Base-by-base conservation (phyloP, 2,797 vertebrate genomes). In the Harpagifer antarcticus region DNA sequence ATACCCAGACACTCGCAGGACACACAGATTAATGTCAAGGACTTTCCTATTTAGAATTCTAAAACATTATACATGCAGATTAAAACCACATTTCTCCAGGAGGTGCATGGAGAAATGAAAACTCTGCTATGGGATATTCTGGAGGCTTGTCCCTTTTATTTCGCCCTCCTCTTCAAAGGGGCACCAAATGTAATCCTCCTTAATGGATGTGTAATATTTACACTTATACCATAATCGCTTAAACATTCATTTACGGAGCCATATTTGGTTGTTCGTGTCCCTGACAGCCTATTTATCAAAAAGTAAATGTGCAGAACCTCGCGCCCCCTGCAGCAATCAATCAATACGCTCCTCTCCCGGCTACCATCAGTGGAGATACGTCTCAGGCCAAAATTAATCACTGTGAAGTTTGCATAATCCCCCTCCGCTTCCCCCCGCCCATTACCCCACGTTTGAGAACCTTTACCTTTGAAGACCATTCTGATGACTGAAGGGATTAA, bases 211-310 rank as follows among this genome's bases (percentile, higher is more conserved):
- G 93, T 95, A 95, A 94, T 95, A 94, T 94, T 95, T 94, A 94
- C 92, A 92, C 92, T 91, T 94, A 92, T 86, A 93, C 89, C 83
- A 90, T 95, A 93, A 95, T 94, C 90, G 80, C 92, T 94, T 92
- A 91, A 93, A 93, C 93, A 92, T 94, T 93, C 89, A 91, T 94
- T 91, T 92, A 88, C 83, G 85, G 84, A 87, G 90, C 92, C 91
- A 90, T 91, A 92, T 94, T 94, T 93, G 91, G 92, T 93, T 92
- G 88, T 94, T 94, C 88, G 90, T 90, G 82, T 81, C 74, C 70
- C 85, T 94, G 94, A 95, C 94, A 95, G 94, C 93, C 94, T 91
- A 95, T 96, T 96, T 91, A 95, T 96, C 94, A 96, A 92, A 93
- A 91, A 88, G 92, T 86, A 93, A 94, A 91, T 85, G 88, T 91